Evolutionary conservation across 2,113 vertebrate species (phyloP).

Genomic region (Lycocorax pyrrhopterus): DNA sequence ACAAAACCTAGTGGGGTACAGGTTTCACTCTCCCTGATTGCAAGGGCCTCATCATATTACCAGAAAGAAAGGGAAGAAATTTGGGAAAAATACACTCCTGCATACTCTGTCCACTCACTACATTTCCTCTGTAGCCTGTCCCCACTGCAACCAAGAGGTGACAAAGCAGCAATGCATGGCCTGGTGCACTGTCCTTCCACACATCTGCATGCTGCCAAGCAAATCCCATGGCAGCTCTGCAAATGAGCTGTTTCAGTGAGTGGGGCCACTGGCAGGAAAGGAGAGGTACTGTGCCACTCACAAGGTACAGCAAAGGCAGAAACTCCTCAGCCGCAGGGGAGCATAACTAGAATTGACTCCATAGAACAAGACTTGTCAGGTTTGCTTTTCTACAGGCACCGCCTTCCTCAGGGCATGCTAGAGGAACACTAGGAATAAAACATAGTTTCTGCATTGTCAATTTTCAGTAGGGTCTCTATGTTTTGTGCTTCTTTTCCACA

Average conservation of each 20-base stretch:
- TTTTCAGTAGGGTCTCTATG: neutral
- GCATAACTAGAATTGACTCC: neutral
- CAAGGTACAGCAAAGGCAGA: neutral
- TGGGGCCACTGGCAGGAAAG: neutral
- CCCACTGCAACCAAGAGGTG: neutral
- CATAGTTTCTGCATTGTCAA: neutral
- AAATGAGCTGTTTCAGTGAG: neutral
- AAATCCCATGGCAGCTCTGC: neutral
- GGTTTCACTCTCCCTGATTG: neutral
- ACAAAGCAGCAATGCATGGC: neutral
- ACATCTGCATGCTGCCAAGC: neutral
- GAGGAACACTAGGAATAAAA: neutral
- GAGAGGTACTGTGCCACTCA: neutral
- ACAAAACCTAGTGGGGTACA: neutral
- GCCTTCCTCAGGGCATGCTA: neutral
- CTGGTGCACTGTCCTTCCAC: neutral
- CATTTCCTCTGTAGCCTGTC: neutral
- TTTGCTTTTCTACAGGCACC: neutral
- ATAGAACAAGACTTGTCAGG: neutral
- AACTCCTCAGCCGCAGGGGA: neutral
- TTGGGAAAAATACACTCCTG: neutral
- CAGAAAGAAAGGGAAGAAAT: neutral
- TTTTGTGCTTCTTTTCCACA: conserved; percentile 3
- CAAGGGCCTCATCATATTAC: neutral
- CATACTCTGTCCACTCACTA: neutral